A percentile compares a stretch with the other conserved stretches of the same genome.
phyloP scores from a whole-genome alignment of 1,140 invertebrate genomes.

The Aphis gossypii region DNA sequence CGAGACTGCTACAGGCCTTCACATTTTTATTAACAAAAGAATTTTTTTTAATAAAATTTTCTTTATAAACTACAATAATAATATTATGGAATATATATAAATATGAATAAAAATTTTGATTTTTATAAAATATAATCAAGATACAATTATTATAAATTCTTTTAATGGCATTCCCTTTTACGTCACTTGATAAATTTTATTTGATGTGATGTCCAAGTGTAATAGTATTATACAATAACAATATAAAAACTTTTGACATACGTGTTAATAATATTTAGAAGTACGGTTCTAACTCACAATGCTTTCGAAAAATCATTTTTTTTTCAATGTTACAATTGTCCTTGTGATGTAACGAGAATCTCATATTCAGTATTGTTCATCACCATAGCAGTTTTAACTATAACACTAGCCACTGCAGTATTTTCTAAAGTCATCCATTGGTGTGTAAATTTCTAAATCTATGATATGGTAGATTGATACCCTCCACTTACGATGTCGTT shows the following conservation, averaged over 20 bases:
- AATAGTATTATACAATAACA: neutral
- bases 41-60: neutral
- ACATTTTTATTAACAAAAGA: neutral
- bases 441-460: neutral
- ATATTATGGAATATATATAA: neutral
- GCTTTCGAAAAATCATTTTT: neutral
- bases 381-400: neutral
- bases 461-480: neutral
- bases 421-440: neutral
- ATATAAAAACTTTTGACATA: neutral
- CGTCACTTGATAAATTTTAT: neutral
- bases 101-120: neutral
- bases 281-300: neutral
- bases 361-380: neutral
- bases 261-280: neutral
- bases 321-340: neutral
- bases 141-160: neutral
- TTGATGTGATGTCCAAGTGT: neutral
- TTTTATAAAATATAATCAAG: neutral
- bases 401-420: neutral
- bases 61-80: neutral
- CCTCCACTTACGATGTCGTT: neutral
- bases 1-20: neutral
- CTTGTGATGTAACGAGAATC: neutral
- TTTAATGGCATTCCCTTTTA: neutral